Evolutionary conservation across 2,113 vertebrate genomes (phyloP).

Genomic region (Equus quagga): DNA sequence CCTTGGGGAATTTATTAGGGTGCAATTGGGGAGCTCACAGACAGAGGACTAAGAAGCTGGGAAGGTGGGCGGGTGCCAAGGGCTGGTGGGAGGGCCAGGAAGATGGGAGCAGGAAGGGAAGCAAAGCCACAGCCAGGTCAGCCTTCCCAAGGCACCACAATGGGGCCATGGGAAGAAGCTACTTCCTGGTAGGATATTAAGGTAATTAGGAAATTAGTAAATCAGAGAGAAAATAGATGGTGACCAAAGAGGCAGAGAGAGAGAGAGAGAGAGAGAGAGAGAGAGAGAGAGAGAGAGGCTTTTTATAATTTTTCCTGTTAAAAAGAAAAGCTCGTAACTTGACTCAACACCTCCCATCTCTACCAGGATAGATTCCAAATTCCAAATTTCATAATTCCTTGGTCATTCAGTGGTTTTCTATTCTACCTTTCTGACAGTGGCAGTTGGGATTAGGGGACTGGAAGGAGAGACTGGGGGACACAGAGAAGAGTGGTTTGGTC

Average conservation of each 20-base stretch:
- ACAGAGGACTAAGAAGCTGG: neutral
- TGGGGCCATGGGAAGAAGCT: neutral
- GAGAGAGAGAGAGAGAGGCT: accelerated
- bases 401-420: neutral
- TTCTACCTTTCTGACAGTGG: neutral
- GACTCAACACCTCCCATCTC: neutral
- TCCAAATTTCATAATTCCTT: neutral
- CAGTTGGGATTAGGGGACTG: neutral
- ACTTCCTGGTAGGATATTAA: neutral
- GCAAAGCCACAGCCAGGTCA: neutral
- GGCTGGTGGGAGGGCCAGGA: neutral
- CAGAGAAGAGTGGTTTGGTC: neutral
- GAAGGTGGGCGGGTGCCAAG: neutral
- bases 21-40: neutral
- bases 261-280: too few species aligned
- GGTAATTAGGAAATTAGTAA: neutral
- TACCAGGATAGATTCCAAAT: neutral
- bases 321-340: conserved; percentile 1
- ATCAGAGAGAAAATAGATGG: neutral
- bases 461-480: neutral
- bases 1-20: neutral
- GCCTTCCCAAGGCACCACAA: neutral
- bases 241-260: neutral
- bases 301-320: neutral
- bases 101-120: neutral